Evolutionary conservation across 2,797 vertebrate species (phyloP).

Genomic region (Gymnothorax reevesii): DNA sequence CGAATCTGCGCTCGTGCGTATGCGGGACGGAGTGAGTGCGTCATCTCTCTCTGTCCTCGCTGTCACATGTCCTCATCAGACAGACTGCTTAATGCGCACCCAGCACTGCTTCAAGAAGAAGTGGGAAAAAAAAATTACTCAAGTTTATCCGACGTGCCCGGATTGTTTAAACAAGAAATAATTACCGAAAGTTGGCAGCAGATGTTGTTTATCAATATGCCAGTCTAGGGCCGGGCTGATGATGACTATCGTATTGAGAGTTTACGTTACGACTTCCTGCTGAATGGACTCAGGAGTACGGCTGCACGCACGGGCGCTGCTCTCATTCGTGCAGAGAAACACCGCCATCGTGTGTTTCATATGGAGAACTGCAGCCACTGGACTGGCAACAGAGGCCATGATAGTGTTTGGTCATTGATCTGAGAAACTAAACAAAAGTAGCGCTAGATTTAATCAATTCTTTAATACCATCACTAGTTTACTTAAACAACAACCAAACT

Average conservation of each 20-base stretch:
- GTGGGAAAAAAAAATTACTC: neutral
- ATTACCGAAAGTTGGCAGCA: conserved; percentile 32
- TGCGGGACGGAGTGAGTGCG: conserved; percentile 11
- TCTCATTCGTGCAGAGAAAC: conserved; percentile 54
- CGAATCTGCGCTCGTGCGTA: neutral
- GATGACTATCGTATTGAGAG: conserved; percentile 61
- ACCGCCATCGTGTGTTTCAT: conserved; percentile 69
- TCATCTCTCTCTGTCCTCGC: neutral
- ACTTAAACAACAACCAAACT: neutral
- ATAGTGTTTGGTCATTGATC: too few relatives aligned
- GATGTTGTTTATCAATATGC: conserved; percentile 30
- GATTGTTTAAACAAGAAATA: conserved; percentile 37
- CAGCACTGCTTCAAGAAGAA: neutral
- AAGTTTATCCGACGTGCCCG: conserved; percentile 28
- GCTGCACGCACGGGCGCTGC: conserved; percentile 42
- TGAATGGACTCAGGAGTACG: conserved; percentile 7
- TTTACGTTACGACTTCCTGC: conserved; percentile 68
- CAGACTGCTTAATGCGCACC: neutral
- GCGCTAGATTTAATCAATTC: neutral
- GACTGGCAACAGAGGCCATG: too few relatives aligned
- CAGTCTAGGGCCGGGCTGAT: conserved; percentile 39
- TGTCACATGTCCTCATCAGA: conserved; percentile 26
- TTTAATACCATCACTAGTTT: neutral
- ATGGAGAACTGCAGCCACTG: neutral
- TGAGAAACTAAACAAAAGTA: neutral